phyloP scores from a whole-genome alignment of 2,888 invertebrate genomes.

The Omphaloscelis lunosa region DNA sequence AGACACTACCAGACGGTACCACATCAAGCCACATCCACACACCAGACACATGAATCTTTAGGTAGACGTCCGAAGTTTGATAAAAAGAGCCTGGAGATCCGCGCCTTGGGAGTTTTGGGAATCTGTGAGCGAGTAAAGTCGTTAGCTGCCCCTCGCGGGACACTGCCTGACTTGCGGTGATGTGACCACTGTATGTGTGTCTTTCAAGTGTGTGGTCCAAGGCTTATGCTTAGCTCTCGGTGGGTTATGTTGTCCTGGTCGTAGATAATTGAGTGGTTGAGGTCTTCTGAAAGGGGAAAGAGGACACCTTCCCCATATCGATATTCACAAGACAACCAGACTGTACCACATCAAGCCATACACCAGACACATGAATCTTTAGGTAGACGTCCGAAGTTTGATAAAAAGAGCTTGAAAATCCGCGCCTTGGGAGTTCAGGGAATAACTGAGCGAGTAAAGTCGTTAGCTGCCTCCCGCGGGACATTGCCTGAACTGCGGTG shows the following conservation, averaged over 20 bases:
- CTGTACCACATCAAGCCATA: slow-evolving; percentile 1
- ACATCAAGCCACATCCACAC: slow-evolving; percentile 7
- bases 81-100: slow-evolving; percentile 45
- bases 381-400: slow-evolving; percentile 45
- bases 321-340: slow-evolving; percentile 19
- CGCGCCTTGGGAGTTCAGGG: slow-evolving; percentile 43
- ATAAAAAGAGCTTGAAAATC: slow-evolving; percentile 45
- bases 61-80: slow-evolving; percentile 45
- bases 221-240: neutral
- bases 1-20: neutral
- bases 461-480: slow-evolving; percentile 51
- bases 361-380: slow-evolving; percentile 62
- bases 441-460: slow-evolving; percentile 53
- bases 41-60: slow-evolving; percentile 62
- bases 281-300: no score
- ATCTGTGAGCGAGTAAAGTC: slow-evolving; percentile 54
- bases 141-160: slow-evolving; percentile 51
- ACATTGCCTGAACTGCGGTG: slow-evolving; percentile 35
- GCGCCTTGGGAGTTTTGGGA: slow-evolving; percentile 44
- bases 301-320: neutral
- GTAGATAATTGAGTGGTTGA: no score
- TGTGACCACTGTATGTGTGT: slow-evolving; percentile 37
- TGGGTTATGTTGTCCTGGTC: slow-evolving; percentile 39
- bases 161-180: slow-evolving; percentile 32
- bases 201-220: slow-evolving; percentile 32